Evolutionary conservation across 1,140 invertebrate genomes (phyloP).

Genomic region (Panagrolaimus sp.): DNA sequence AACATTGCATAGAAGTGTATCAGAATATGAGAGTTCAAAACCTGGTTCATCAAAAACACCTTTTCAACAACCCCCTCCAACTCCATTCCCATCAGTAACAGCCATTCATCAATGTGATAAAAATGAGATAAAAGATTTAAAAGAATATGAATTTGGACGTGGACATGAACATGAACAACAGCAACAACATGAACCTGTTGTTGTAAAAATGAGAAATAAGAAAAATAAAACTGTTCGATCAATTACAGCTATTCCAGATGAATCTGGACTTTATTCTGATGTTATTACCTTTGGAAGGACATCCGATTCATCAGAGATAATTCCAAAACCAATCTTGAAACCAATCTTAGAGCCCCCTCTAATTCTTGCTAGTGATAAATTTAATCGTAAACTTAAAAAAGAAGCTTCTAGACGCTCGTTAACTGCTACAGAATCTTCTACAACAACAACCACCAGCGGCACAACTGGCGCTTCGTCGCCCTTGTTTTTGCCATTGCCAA

Average conservation of each 20-base stretch:
- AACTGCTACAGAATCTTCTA: neutral
- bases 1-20: neutral
- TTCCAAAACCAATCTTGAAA: conserved; percentile 6
- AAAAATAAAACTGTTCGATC: neutral
- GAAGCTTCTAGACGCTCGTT: neutral
- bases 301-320: too few species aligned
- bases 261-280: neutral
- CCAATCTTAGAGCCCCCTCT: neutral
- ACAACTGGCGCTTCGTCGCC: neutral
- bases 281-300: conserved; percentile 4
- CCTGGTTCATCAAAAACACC: neutral
- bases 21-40: neutral
- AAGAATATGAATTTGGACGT: too few species aligned
- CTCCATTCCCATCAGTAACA: neutral
- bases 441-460: neutral
- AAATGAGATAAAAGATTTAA: too few species aligned
- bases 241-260: neutral
- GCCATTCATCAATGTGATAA: neutral
- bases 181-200: neutral
- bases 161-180: neutral
- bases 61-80: neutral
- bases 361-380: neutral
- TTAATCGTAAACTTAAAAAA: conserved; percentile 11
- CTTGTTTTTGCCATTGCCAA: neutral
- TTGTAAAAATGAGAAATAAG: neutral